Evolutionary conservation across 2,113 vertebrate genomes (phyloP).

Genomic region (Stomatorhinus ivindoensis): DNA sequence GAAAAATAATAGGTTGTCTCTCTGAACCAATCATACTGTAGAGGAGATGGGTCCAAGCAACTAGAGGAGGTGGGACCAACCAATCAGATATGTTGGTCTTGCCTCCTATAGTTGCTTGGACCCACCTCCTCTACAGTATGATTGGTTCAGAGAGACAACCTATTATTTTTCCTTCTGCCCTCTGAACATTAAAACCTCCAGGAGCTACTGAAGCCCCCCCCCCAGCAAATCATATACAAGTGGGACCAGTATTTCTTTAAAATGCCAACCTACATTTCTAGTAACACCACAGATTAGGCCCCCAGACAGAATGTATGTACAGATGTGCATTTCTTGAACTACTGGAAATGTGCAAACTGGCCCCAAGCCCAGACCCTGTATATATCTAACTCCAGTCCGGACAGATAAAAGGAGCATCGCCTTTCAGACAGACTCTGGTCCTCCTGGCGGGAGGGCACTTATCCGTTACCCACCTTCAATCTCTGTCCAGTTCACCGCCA

Average conservation of each 20-base stretch:
- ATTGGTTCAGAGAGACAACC: too few species aligned
- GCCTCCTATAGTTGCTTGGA: too few species aligned
- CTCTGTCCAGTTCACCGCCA: slow-evolving; percentile 98
- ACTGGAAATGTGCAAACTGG: background rate
- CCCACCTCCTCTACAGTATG: too few species aligned
- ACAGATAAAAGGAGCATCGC: background rate
- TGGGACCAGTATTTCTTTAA: background rate
- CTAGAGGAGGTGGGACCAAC: too few species aligned
- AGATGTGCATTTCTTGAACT: background rate
- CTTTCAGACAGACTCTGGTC: background rate
- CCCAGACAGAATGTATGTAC: background rate
- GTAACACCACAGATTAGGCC: background rate
- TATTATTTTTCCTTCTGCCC: too few species aligned
- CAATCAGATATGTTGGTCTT: too few species aligned
- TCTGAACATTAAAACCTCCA: too few species aligned
- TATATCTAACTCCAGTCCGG: background rate
- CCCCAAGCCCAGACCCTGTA: background rate
- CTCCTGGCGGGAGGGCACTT: background rate
- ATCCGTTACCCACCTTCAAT: slow-evolving; percentile 75
- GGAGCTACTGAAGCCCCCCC: too few species aligned
- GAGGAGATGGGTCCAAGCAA: too few species aligned
- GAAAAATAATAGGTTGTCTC: too few species aligned
- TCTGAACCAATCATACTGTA: too few species aligned
- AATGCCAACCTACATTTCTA: background rate
- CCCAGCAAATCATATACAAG: background rate